phyloP scores from a whole-genome alignment of 2,888 invertebrate species.

The Zele albiditarsus region DNA sequence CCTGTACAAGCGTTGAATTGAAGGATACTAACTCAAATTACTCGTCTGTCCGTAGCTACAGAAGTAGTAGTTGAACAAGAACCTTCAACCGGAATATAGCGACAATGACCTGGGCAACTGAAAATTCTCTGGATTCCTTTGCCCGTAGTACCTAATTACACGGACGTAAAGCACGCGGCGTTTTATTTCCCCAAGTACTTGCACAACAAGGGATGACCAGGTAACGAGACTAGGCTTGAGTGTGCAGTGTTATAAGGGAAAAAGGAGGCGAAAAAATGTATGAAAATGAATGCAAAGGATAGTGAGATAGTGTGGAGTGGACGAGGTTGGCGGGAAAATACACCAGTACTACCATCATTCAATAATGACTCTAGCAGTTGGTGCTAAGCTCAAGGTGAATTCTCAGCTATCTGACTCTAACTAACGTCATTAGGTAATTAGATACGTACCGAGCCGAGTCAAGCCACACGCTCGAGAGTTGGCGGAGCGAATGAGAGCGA shows the following conservation, averaged over 20 bases:
- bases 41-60: neutral
- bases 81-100: conserved; percentile 10
- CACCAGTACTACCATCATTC: conserved; percentile 17
- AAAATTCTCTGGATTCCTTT: conserved; percentile 45
- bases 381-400: conserved; percentile 51
- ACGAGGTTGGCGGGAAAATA: conserved; percentile 16
- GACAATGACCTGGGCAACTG: neutral
- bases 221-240: conserved; percentile 50
- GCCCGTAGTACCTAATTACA: conserved; percentile 47
- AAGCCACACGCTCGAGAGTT: conserved; percentile 50
- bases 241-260: conserved; percentile 23
- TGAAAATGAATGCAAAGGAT: conserved; percentile 28
- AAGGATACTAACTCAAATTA: too few species aligned
- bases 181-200: conserved; percentile 44
- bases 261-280: conserved; percentile 23
- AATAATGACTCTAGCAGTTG: conserved; percentile 33
- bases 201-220: conserved; percentile 48
- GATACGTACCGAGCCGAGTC: conserved; percentile 58
- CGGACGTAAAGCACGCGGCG: conserved; percentile 44
- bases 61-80: neutral
- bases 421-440: conserved; percentile 64
- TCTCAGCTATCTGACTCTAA: conserved; percentile 57
- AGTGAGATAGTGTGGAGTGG: conserved; percentile 20
- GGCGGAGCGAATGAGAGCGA: conserved; percentile 43
- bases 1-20: too few species aligned